Conservation (phyloP, 2,888 invertebrate species). For the Corbicula japonica region DNA sequence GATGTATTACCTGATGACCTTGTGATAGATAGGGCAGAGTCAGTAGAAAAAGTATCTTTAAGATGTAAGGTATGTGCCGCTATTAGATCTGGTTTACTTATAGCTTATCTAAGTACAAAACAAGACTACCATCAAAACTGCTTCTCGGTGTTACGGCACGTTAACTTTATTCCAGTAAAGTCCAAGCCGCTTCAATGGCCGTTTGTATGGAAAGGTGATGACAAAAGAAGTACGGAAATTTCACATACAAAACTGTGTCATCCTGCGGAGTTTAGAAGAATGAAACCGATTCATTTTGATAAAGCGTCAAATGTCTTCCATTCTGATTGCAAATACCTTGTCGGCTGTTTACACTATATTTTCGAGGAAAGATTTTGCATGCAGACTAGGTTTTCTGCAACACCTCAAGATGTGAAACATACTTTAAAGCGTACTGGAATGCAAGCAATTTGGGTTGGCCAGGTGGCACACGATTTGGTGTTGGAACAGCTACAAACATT, state of each 20-base stretch:
- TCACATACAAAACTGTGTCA: constrained; percentile 6
- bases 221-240: background rate
- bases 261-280: background rate
- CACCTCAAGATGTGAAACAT: background rate
- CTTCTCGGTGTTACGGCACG: background rate
- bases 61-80: constrained; percentile 29
- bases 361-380: background rate
- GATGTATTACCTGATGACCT: constrained; percentile 4
- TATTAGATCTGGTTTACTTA: background rate
- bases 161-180: constrained; percentile 27
- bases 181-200: constrained; percentile 22
- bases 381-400: background rate
- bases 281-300: constrained; percentile 3
- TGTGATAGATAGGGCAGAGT: constrained; percentile 18
- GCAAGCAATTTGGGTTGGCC: background rate
- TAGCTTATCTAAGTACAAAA: constrained; percentile 11
- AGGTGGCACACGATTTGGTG: background rate
- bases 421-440: background rate
- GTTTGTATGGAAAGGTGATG: constrained; percentile 31
- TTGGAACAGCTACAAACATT: background rate
- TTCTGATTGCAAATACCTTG: constrained; percentile 1
- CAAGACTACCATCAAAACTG: background rate
- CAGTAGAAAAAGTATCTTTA: constrained; percentile 3
- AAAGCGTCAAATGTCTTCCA: background rate
- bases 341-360: constrained; percentile 8